Evolutionary conservation across 2,113 vertebrate genomes (phyloP).

Genomic region (Tychaedon coryphoeus): DNA sequence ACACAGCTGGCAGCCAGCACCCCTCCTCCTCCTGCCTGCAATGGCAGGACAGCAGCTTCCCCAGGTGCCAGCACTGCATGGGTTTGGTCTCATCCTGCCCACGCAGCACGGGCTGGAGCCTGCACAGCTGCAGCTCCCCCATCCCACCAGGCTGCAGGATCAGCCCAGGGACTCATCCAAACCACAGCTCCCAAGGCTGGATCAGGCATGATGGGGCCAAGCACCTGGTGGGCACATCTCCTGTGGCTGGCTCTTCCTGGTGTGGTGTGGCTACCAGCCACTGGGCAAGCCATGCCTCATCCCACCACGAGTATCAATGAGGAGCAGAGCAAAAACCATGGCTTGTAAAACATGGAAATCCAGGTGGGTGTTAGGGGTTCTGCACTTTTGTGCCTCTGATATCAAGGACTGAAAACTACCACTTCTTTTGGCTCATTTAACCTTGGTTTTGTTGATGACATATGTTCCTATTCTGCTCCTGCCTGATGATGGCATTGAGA

Average conservation of each 20-base stretch:
- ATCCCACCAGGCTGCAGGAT: not conserved
- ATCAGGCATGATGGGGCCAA: not conserved
- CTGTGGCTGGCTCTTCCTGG: not conserved
- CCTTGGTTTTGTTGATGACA: not conserved
- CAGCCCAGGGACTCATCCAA: not conserved
- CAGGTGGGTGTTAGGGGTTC: not conserved
- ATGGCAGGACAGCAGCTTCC: not conserved
- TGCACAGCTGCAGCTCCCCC: not conserved
- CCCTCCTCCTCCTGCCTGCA: not conserved
- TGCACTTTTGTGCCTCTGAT: rapidly evolving
- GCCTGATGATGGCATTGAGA: not conserved
- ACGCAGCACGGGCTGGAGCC: rapidly evolving
- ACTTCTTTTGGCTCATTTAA: not conserved
- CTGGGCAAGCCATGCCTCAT: not conserved
- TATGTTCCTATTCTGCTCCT: not conserved
- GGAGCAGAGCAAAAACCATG: not conserved
- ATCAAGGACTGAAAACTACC: not conserved
- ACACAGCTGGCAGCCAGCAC: not conserved
- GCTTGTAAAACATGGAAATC: not conserved
- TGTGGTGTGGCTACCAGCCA: rapidly evolving
- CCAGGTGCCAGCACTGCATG: rapidly evolving
- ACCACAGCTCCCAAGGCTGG: not conserved
- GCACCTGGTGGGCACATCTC: not conserved
- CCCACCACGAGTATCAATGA: not conserved
- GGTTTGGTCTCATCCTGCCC: not conserved